Percentiles rank a stretch among this genome's conserved stretches.
Evolutionary conservation across 1,140 invertebrate genomes (phyloP).

Genomic region (Eupristina koningsbergeri): DNA sequence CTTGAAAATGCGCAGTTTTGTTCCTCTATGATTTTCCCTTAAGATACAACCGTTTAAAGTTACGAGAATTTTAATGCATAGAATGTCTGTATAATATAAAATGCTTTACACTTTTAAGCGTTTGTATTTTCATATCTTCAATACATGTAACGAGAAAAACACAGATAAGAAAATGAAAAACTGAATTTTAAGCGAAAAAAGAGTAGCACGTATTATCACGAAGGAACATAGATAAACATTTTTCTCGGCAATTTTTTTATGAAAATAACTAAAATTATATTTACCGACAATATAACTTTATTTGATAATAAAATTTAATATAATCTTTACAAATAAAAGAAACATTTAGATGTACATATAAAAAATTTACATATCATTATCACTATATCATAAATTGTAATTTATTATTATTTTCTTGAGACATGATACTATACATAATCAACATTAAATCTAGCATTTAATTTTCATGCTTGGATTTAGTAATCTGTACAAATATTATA

Average conservation of each 20-base stretch:
- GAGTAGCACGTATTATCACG: neutral
- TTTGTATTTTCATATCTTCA: slow-evolving; percentile 2
- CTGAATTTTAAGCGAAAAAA: slow-evolving; percentile 11
- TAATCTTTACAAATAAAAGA: neutral
- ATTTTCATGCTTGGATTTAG: neutral
- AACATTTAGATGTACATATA: neutral
- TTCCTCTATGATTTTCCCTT: neutral
- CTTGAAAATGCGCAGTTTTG: neutral
- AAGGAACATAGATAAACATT: neutral
- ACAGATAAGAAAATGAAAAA: neutral
- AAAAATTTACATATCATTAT: too few species aligned
- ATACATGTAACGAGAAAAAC: neutral
- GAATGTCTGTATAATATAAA: neutral
- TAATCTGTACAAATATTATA: neutral
- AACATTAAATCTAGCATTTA: neutral
- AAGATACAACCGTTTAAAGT: neutral
- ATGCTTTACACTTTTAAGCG: neutral
- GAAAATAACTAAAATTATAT: neutral
- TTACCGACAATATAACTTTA: neutral
- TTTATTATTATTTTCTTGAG: too few species aligned
- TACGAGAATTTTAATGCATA: neutral
- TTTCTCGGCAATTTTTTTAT: neutral
- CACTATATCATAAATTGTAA: too few species aligned
- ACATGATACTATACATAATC: too few species aligned
- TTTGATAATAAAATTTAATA: too few species aligned